Evolutionary conservation across 2,797 vertebrate species (phyloP), one percentile per base, ranked within the genome.

Genomic region (Gobio occitaniae): DNA sequence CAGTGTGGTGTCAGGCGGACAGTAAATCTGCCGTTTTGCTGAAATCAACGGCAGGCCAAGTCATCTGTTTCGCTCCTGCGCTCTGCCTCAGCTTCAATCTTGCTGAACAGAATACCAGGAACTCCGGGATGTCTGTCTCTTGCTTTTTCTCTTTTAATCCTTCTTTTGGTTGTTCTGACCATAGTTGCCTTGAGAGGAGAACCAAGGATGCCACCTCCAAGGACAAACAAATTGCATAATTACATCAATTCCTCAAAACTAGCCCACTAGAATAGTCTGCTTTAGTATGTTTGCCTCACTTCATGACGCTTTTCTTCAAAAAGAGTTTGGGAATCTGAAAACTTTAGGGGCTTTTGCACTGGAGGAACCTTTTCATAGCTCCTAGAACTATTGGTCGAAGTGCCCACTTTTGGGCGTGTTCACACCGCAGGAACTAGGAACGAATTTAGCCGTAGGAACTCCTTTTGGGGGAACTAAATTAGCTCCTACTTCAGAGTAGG

Each of bases 21-120:
- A 78, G 63, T 90, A 90, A 90, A 88, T 88, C 83, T 84, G 72
- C 41, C 11, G 71, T 78, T 78, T 74, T 25, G 68, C 66, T 78
- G 72, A 80, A 88, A 65, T 80, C 72, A 76, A 25, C 13, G 16
- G 68, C 52, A 75, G 56, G 65, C 72, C 72, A 59, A 80, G 47
- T 76, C 59, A 86, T 86, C 80, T 76, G 86, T 56, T 74, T 54
- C 6, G 36, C 83, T 68, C 71, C 77, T 83, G 82, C n/a, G 76
- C 63, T 74, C 75, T 56, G 75, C 72, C 65, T 84, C 38, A 21
- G 44, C 54, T 85, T 32, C 78, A 88, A 87, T 89, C 83, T 81
- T 74, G 68, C 85, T 79, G 75, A 88, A 86, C 83, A 44, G 44
- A 84, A 85, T 86, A 87, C 63, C 83, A 84, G 77, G 81, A 87